phyloP scores from a whole-genome alignment of 2,113 vertebrate species.

The Mus musculus region DNA sequence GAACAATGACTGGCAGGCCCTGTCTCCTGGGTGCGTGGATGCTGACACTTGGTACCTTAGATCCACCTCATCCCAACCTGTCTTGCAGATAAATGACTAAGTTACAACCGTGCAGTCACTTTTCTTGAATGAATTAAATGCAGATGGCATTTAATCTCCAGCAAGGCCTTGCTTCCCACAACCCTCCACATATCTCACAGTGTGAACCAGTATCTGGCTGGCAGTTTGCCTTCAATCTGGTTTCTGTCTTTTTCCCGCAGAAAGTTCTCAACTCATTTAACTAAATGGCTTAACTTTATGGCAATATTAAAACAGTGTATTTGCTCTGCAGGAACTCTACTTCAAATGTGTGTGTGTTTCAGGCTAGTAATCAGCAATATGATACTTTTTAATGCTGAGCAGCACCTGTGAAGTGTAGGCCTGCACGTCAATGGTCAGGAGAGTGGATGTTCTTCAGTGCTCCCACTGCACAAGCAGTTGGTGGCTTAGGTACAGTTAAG shows the following conservation, averaged over 20 bases:
- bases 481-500: background rate
- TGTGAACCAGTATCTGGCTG: background rate
- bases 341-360: background rate
- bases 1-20: background rate
- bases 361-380: background rate
- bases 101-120: background rate
- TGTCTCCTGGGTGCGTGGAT: background rate
- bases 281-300: background rate
- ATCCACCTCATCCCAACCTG: background rate
- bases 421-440: background rate
- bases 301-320: too few species aligned
- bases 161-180: background rate
- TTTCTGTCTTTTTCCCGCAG: background rate
- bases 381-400: background rate
- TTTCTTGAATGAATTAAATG: background rate
- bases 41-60: background rate
- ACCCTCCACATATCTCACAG: background rate
- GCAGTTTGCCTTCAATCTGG: conserved; percentile 12
- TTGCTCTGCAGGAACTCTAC: background rate
- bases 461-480: background rate
- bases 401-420: background rate
- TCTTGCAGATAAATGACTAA: background rate
- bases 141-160: background rate
- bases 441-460: background rate
- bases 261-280: background rate